Evolutionary conservation across 2,888 invertebrate species (phyloP).

Genomic region (Dasypolia templi): DNA sequence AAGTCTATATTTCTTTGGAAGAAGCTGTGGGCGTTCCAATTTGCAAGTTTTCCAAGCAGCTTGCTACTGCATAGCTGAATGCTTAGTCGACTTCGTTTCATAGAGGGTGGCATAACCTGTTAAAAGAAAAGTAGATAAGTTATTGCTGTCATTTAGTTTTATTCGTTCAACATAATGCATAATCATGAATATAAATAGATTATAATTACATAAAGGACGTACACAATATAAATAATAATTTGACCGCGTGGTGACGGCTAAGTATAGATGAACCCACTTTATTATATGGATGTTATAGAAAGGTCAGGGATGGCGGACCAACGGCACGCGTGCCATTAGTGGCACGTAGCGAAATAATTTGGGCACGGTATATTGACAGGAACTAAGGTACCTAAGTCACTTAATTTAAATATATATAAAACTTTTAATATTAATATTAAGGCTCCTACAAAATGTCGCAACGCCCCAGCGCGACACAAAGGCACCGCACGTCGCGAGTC

Average conservation of each 20-base stretch:
- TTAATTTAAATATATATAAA: too few species aligned
- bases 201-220: conserved; percentile 23
- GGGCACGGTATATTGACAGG: too few species aligned
- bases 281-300: conserved; percentile 27
- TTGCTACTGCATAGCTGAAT: conserved; percentile 31
- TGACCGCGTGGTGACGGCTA: not conserved
- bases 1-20: conserved; percentile 32
- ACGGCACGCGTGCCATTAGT: too few species aligned
- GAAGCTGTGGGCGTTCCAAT: conserved; percentile 14
- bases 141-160: conserved; percentile 12
- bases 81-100: not conserved
- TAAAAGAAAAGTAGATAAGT: not conserved
- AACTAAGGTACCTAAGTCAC: too few species aligned
- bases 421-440: too few species aligned
- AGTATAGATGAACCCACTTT: conserved; percentile 19
- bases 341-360: too few species aligned
- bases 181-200: conserved; percentile 25
- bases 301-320: too few species aligned
- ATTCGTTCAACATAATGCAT: conserved; percentile 9
- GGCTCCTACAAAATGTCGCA: too few species aligned
- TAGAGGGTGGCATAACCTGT: conserved; percentile 17
- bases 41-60: conserved; percentile 17
- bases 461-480: too few species aligned
- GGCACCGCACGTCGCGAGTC: too few species aligned
- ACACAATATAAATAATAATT: conserved; percentile 15